Base-by-base conservation (phyloP, 2,113 vertebrate genomes). In the Dasypus novemcinctus region DNA sequence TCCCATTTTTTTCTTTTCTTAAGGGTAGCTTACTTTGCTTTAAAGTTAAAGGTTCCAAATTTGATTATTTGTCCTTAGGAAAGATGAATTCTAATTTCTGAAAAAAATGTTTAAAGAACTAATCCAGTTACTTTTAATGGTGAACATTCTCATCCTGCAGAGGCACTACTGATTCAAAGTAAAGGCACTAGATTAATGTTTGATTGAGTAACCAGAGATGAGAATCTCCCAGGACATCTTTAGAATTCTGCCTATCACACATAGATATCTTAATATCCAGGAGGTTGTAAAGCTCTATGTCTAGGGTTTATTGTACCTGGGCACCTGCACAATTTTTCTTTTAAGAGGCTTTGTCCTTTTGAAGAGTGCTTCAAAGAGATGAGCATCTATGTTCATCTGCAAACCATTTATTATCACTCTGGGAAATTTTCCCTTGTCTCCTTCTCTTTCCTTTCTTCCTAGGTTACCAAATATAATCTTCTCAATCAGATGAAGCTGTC, bases 21-120 rank as follows among this genome's bases (percentile, higher is more conserved):
- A 69, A 69, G 46, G 59, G 52, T 43, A 49, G 0, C 33, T 17
- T 63, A 13, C 69, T 74, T 84, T 61, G 3, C 25, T 66, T 88
- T 88, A 94, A 93, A 61, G 20, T 31, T 81, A 63, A 90, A 82
- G 57, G 18, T 87, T 94, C 27, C 87, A 13, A 93, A 72, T 88
- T 33, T 91, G n/a, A 96, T 36, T 68, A 57, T 43, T 68, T 85
- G 5, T 4, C 18, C 33, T 63, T 72, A 54, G 21, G 54, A 4
- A 81, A 33, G 57, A 80, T 4, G 7, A 81, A 87, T 43, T 66
- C 25, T 57, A 57, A 61, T 79, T 25, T 75, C 5, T 12, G 18
- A 2, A 23, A 12, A 21, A 57, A n/a, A n/a, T n/a, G 14, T 66
- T 71, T 64, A 52, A 75, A 92, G 36, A 74, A 54, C 3, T 38